Conservation (phyloP, 2,888 invertebrate species). For the Spisula solida region DNA sequence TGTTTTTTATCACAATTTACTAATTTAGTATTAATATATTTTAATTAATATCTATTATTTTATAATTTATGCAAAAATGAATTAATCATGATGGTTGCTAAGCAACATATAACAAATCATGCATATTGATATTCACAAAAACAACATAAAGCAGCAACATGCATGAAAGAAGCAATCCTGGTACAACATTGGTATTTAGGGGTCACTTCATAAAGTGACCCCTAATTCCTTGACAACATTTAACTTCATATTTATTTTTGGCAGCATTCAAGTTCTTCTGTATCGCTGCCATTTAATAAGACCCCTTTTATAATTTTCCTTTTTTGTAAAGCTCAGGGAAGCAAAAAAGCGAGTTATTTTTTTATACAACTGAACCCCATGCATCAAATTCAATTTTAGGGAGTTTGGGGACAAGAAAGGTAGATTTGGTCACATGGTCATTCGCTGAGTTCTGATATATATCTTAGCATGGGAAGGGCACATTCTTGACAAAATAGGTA, state of each 20-base stretch:
- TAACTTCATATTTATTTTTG: not conserved
- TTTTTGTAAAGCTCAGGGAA: not conserved
- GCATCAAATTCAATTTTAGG: not conserved
- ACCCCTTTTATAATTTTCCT: not conserved
- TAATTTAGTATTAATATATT: not conserved
- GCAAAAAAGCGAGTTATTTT: not conserved
- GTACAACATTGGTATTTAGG: conserved; percentile 37
- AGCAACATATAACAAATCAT: not conserved
- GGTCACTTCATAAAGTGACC: conserved; percentile 10
- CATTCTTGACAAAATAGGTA: conserved; percentile 11
- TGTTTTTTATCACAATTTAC: not conserved
- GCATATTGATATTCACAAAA: not conserved
- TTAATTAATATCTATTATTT: not conserved
- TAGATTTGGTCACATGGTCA: conserved; percentile 19
- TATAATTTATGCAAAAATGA: not conserved
- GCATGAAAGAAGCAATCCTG: conserved; percentile 30
- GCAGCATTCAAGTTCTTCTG: not conserved
- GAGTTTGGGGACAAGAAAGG: not conserved
- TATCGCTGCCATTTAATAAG: no score
- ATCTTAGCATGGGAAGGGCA: not conserved
- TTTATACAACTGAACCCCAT: not conserved
- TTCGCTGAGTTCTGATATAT: not conserved
- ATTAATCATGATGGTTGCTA: not conserved
- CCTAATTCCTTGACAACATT: not conserved
- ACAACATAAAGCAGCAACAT: conserved; percentile 9